Conservation (phyloP, 2,113 vertebrate genomes). For the Hippocampus mohnikei region DNA sequence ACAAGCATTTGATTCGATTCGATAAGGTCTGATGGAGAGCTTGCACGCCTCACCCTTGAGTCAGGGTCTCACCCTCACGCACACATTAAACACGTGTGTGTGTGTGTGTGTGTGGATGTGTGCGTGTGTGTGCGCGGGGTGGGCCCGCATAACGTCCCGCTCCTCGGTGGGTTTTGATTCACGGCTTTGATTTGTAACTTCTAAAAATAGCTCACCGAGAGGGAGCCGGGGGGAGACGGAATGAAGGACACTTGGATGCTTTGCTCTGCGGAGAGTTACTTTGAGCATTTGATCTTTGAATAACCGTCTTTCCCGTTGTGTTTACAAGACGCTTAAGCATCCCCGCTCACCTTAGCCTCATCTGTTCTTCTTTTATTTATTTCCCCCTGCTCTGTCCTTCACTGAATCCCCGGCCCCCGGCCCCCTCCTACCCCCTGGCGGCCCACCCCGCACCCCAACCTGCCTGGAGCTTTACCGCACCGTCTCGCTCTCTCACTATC, state of each 20-base stretch:
- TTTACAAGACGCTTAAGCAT: slow-evolving; percentile 40
- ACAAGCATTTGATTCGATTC: slow-evolving; percentile 54
- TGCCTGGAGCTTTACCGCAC: slow-evolving; percentile 8
- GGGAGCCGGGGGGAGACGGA: background rate
- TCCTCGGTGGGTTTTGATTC: slow-evolving; percentile 61
- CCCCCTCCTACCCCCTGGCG: background rate
- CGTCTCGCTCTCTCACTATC: slow-evolving; percentile 1
- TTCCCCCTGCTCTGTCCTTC: slow-evolving; percentile 19
- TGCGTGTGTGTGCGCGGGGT: background rate
- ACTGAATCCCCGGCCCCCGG: background rate
- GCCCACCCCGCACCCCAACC: slow-evolving; percentile 8
- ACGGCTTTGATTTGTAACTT: slow-evolving; percentile 63
- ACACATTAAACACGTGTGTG: slow-evolving; percentile 32
- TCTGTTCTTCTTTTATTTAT: slow-evolving; percentile 25
- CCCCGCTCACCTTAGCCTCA: slow-evolving; percentile 39
- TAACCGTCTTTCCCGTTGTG: slow-evolving; percentile 19
- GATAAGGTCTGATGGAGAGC: slow-evolving; percentile 48
- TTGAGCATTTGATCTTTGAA: slow-evolving; percentile 36
- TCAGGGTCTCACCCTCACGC: slow-evolving; percentile 10
- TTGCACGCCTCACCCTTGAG: slow-evolving; percentile 24
- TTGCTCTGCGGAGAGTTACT: slow-evolving; percentile 47
- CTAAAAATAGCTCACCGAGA: slow-evolving; percentile 66
- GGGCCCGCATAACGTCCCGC: slow-evolving; percentile 36
- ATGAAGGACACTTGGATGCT: slow-evolving; percentile 37
- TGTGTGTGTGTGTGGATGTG: background rate